Conservation (phyloP, 2,113 vertebrate species). For the Ctenodactylus gundi region DNA sequence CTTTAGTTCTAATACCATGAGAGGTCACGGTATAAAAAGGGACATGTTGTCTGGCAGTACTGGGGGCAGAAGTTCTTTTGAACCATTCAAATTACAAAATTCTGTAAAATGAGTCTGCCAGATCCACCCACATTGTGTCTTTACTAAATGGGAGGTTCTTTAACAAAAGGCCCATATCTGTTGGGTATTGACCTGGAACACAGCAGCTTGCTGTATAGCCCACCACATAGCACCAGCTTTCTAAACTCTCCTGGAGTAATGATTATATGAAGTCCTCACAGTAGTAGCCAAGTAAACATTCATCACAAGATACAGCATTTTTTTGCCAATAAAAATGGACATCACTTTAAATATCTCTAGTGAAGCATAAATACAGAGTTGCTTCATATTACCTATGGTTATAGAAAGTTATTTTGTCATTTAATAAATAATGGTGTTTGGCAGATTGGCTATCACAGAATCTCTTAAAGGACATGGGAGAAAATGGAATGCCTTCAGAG, state of each 20-base stretch:
- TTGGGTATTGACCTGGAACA: no score
- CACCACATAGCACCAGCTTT: neutral
- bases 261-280: slow-evolving; percentile 8
- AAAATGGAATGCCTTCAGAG: slow-evolving; percentile 54
- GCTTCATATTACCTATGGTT: slow-evolving; percentile 20
- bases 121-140: neutral
- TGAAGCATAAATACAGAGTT: slow-evolving; percentile 52
- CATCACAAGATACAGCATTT: slow-evolving; percentile 1
- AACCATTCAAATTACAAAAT: neutral
- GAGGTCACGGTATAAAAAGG: neutral
- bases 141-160: neutral
- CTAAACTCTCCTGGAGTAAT: neutral
- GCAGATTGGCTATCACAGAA: neutral
- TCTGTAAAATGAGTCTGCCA: neutral
- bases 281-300: neutral
- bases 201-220: neutral
- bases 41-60: neutral
- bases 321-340: slow-evolving; percentile 45
- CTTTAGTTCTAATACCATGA: neutral
- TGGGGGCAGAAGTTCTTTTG: neutral
- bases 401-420: slow-evolving; percentile 22
- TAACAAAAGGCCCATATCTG: neutral
- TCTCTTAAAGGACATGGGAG: neutral
- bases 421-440: slow-evolving; percentile 58
- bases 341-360: slow-evolving; percentile 56